Conservation (phyloP, 2,797 vertebrate genomes). For the Notamacropus eugenii region DNA sequence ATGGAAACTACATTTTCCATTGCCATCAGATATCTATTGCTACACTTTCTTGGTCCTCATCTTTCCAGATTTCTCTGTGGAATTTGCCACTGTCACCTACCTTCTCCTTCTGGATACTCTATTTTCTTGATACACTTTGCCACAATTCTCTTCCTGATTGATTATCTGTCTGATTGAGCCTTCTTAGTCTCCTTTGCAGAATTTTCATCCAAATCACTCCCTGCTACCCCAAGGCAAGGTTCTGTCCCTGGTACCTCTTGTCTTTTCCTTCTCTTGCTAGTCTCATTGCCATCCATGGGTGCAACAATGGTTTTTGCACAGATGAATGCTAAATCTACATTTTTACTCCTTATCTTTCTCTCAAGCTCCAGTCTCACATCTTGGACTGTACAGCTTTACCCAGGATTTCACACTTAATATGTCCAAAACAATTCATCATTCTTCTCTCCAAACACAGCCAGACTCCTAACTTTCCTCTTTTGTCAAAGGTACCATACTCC, state of each 20-base stretch:
- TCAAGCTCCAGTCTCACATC: not conserved
- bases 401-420: not conserved
- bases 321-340: not conserved
- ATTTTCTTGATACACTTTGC: not conserved
- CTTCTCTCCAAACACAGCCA: not conserved
- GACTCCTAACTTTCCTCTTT: not conserved
- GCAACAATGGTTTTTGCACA: not conserved
- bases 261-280: not conserved
- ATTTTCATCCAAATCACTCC: not conserved
- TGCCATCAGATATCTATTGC: not conserved
- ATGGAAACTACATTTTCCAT: not conserved
- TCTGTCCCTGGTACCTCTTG: not conserved
- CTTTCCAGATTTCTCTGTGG: not conserved
- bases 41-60: not conserved
- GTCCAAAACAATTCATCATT: not conserved
- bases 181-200: not conserved
- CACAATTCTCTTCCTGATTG: not conserved
- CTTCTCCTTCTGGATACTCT: not conserved
- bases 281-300: not conserved
- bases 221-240: not conserved
- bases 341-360: not conserved
- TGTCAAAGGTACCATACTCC: not conserved
- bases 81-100: not conserved
- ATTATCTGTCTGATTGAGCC: too few species aligned
- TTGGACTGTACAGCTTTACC: not conserved